Evolutionary conservation across 2,888 invertebrate species (phyloP).

Genomic region (Tipula vernalis): DNA sequence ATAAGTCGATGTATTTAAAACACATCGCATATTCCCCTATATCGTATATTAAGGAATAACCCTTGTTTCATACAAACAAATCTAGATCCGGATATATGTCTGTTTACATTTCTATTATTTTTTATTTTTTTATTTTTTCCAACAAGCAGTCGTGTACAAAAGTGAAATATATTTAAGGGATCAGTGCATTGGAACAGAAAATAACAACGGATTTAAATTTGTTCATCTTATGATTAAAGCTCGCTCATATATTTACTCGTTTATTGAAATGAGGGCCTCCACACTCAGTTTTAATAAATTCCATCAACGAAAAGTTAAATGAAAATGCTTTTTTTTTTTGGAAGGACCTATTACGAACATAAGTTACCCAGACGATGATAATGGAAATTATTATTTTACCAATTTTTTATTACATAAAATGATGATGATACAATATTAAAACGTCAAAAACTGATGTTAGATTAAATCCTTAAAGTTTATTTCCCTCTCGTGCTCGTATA

Average conservation of each 20-base stretch:
- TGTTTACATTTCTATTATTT: constrained; percentile 14
- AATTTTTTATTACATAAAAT: constrained; percentile 5
- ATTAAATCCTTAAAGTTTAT: constrained; percentile 14
- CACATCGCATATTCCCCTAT: constrained; percentile 20
- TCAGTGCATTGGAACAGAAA: constrained; percentile 47
- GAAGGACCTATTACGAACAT: constrained; percentile 5
- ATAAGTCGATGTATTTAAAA: constrained; percentile 37
- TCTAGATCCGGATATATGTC: constrained; percentile 17
- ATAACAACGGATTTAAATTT: constrained; percentile 39
- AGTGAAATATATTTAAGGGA: constrained; percentile 24
- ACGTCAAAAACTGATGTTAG: constrained; percentile 15
- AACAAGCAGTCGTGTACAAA: not conserved
- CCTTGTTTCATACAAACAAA: not conserved
- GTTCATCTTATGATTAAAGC: constrained; percentile 30
- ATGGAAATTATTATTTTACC: not conserved
- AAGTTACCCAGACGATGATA: not conserved
- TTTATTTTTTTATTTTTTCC: not conserved
- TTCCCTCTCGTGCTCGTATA: not conserved
- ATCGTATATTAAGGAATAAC: not conserved
- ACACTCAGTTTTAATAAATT: not conserved
- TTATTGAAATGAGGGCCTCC: constrained; percentile 8
- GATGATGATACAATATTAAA: constrained; percentile 8
- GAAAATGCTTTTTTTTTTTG: no score
- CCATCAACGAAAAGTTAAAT: not conserved
- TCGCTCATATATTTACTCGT: constrained; percentile 21